phyloP scores from a whole-genome alignment of 2,888 invertebrate genomes.

The Gandaritis pyraliata region DNA sequence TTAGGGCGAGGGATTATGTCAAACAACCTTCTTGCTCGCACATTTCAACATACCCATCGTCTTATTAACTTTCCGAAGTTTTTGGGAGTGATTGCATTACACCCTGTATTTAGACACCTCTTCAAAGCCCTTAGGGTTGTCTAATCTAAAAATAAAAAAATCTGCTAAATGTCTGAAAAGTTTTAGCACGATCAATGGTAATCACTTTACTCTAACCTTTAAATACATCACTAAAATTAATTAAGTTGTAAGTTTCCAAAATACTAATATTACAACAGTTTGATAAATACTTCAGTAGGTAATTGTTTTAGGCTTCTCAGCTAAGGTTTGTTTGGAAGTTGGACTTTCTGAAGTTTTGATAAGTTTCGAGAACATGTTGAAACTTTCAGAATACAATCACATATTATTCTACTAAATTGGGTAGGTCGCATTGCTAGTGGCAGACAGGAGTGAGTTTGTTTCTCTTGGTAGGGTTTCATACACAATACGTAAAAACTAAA shows the following conservation, averaged over 20 bases:
- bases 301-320: background rate
- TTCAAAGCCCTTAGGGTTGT: no score
- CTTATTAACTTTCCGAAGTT: no score
- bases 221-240: background rate
- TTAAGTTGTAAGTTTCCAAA: background rate
- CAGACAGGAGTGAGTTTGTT: background rate
- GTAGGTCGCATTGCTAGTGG: no score
- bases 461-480: background rate
- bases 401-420: no score
- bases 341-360: background rate
- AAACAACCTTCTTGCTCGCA: no score
- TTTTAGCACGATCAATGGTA: constrained; percentile 12
- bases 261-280: background rate
- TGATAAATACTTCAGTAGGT: constrained; percentile 3
- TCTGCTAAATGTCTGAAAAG: constrained; percentile 19
- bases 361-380: background rate
- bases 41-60: no score
- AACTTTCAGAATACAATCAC: no score
- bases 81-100: no score
- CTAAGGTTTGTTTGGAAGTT: background rate
- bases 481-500: no score
- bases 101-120: no score
- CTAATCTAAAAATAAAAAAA: background rate
- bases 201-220: background rate
- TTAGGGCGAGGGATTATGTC: no score